Evolutionary conservation across 2,113 vertebrate species (phyloP).

Genomic region (Paramormyrops kingsleyae): DNA sequence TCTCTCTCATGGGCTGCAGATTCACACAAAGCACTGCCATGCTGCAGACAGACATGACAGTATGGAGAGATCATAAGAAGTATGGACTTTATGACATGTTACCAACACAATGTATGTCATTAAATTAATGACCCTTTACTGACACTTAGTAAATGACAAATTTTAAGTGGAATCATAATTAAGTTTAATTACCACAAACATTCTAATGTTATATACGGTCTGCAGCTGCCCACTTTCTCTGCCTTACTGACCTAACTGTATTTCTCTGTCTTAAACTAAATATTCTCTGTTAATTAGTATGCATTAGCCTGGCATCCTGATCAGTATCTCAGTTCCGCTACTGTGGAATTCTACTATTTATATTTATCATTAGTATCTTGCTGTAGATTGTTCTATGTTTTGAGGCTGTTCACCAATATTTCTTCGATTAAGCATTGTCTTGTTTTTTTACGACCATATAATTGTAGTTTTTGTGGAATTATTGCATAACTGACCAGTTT

Average conservation of each 20-base stretch:
- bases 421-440: neutral
- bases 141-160: no score
- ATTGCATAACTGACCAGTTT: neutral
- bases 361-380: neutral
- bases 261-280: neutral
- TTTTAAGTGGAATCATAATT: neutral
- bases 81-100: no score
- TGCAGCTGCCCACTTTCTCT: neutral
- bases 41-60: no score
- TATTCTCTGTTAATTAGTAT: neutral
- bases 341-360: neutral
- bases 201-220: neutral
- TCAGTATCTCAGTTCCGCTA: neutral
- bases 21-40: no score
- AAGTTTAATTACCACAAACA: neutral
- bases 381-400: neutral
- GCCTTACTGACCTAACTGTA: neutral
- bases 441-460: neutral
- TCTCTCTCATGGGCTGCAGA: no score
- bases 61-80: no score
- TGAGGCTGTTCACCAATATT: neutral
- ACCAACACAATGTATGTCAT: no score
- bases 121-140: no score
- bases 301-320: neutral
- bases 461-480: neutral